Evolutionary conservation across 2,888 invertebrate species (phyloP).

Genomic region (Drosophila greeni): DNA sequence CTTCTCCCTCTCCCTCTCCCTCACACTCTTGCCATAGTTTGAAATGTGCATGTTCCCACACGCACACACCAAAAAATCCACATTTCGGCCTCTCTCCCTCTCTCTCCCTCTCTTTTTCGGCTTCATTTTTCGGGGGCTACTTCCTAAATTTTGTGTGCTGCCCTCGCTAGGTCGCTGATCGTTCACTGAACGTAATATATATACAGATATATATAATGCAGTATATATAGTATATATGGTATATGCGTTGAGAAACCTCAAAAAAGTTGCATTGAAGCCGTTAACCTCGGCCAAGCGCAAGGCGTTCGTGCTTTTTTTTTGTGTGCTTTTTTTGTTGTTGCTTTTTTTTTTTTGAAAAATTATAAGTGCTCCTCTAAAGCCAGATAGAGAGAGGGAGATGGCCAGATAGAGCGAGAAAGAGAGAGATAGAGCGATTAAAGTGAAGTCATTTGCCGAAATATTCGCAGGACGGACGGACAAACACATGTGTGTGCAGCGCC

Average conservation of each 20-base stretch:
- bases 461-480: slow-evolving; percentile 32
- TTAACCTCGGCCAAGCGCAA: slow-evolving; percentile 74
- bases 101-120: slow-evolving; percentile 5
- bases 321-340: slow-evolving; percentile 25
- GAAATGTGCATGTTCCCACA: slow-evolving; percentile 38
- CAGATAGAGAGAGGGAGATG: neutral
- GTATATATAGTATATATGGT: slow-evolving; percentile 19
- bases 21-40: slow-evolving; percentile 20
- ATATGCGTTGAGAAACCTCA: slow-evolving; percentile 59
- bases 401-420: neutral
- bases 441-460: slow-evolving; percentile 76
- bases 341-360: slow-evolving; percentile 50
- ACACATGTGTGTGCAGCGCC: slow-evolving; percentile 49
- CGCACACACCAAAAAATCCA: neutral
- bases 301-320: slow-evolving; percentile 57
- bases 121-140: slow-evolving; percentile 37
- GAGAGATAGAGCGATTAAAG: slow-evolving; percentile 34
- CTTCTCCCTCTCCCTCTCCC: neutral
- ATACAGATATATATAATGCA: neutral
- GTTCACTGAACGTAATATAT: slow-evolving; percentile 43
- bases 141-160: slow-evolving; percentile 63
- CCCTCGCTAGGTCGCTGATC: slow-evolving; percentile 61
- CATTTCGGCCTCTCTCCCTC: slow-evolving; percentile 4
- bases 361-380: slow-evolving; percentile 48
- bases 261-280: slow-evolving; percentile 78